Conservation (phyloP, 2,797 vertebrate genomes). For the Rhodeus uyekii region DNA sequence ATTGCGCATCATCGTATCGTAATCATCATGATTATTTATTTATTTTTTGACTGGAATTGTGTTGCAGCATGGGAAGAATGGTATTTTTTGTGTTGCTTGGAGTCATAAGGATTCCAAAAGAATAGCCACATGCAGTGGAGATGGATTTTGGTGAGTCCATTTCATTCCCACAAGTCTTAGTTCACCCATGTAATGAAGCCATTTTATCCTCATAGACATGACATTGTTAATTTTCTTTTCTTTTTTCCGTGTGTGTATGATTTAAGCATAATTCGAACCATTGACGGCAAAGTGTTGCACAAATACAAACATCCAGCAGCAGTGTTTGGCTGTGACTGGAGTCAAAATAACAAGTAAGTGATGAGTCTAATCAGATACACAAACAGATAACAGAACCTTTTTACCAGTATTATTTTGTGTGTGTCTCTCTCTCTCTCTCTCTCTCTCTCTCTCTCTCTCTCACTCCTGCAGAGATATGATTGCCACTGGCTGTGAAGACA, state of each 20-base stretch:
- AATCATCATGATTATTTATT: background rate
- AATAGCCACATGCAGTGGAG: slow-evolving; percentile 93
- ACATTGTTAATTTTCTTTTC: background rate
- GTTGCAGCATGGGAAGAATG: slow-evolving; percentile 91
- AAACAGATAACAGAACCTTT: background rate
- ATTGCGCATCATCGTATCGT: background rate
- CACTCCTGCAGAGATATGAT: slow-evolving; percentile 91
- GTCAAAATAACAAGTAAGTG: slow-evolving; percentile 97
- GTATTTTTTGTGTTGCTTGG: slow-evolving; percentile 98
- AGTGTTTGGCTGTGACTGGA: slow-evolving; percentile 98
- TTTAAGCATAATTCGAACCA: slow-evolving; percentile 90
- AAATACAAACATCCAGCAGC: slow-evolving; percentile 96
- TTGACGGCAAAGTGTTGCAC: slow-evolving; percentile 92
- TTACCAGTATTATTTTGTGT: background rate
- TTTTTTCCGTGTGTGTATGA: too few species aligned
- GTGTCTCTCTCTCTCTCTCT: background rate
- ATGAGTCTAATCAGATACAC: background rate
- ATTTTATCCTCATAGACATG: background rate
- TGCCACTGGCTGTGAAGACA: slow-evolving; percentile 96
- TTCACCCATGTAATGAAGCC: background rate
- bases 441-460: background rate
- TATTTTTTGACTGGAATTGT: background rate
- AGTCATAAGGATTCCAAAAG: slow-evolving; percentile 98
- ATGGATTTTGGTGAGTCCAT: slow-evolving; percentile 89
- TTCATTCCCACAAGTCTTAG: background rate